Evolutionary conservation across 2,113 vertebrate genomes (phyloP), one percentile per base, ranked within the genome.

Genomic region (Axis porcinus): DNA sequence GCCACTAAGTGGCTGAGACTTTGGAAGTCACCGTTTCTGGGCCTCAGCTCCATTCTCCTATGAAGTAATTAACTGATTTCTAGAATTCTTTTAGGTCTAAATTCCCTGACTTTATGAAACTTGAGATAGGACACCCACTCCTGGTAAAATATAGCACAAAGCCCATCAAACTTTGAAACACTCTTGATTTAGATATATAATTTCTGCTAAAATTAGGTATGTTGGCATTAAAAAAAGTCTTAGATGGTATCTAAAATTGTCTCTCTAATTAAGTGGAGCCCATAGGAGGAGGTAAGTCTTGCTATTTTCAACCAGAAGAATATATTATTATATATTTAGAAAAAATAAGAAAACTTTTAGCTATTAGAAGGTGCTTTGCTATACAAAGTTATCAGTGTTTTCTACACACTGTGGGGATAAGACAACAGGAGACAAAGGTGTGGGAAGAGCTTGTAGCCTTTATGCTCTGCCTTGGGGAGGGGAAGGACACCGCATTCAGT

Each of bases 161-260:
- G 55, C 15, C 93, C 4, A 95, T 91, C 33, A 97, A 70, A 97
- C 70, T 93, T 91, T 97, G 33, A 93, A 97, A 93, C 8, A 89
- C 30, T 89, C 82, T 95, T 58, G 19, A 94, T 36, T 94, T 91
- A 79, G 17, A 55, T 93, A 40, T 54, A 54, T 83, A 81, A 95
- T 84, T 96, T 96, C 96, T 92, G n/a, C 90, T 96, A 96, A 97
- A 97, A 86, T 89, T 58, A 91, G 84, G 74, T 52, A 86, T 70
- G 83, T 79, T 94, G 50, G 45, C 10, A 17, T 88, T 76, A 5
- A 47, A 83, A 47, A 55, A 89, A 28, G 28, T 60, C 45, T 89
- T 83, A 55, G 9, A 28, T 96, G 60, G n/a, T 21, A 54, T 95
- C 81, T 82, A 21, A 57, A 95, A 92, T 82, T 60, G 52, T 91